A percentile compares a stretch with the other conserved stretches of the same genome.
phyloP scores from a whole-genome alignment of 2,113 vertebrate genomes.

The Alces alces region DNA sequence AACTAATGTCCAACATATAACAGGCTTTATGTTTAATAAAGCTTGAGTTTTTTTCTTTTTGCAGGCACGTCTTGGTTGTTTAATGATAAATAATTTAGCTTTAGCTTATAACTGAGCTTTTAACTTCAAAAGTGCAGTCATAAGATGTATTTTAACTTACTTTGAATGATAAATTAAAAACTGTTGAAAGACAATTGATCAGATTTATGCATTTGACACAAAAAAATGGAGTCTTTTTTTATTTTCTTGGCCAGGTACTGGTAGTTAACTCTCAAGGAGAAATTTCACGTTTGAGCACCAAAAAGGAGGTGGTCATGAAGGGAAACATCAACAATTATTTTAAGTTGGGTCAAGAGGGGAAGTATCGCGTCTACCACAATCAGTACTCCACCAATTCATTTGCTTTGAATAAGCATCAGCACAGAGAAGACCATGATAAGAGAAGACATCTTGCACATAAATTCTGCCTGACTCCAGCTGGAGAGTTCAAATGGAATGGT shows the following conservation, averaged over 20 bases:
- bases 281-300: conserved; percentile 88
- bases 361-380: conserved; percentile 97
- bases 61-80: neutral
- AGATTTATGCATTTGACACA: neutral
- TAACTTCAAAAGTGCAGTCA: neutral
- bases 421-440: conserved; percentile 98
- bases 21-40: neutral
- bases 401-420: conserved; percentile 98
- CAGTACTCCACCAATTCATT: conserved; percentile 97
- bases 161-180: neutral
- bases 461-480: conserved; percentile 94
- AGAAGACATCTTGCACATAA: conserved; percentile 96
- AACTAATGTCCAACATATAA: neutral
- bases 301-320: conserved; percentile 91
- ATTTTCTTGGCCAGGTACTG: conserved; percentile 83
- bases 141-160: neutral
- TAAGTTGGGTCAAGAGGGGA: conserved; percentile 97
- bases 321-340: conserved; percentile 89
- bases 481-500: conserved; percentile 99
- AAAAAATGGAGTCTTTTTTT: conserved; percentile 32
- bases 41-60: neutral
- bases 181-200: neutral
- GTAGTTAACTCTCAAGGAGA: conserved; percentile 93
- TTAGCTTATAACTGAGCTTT: neutral
- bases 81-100: neutral